A percentile compares a stretch with the other conserved stretches of the same genome.
Evolutionary conservation across 2,113 vertebrate genomes (phyloP).

Genomic region (Mirza zaza): DNA sequence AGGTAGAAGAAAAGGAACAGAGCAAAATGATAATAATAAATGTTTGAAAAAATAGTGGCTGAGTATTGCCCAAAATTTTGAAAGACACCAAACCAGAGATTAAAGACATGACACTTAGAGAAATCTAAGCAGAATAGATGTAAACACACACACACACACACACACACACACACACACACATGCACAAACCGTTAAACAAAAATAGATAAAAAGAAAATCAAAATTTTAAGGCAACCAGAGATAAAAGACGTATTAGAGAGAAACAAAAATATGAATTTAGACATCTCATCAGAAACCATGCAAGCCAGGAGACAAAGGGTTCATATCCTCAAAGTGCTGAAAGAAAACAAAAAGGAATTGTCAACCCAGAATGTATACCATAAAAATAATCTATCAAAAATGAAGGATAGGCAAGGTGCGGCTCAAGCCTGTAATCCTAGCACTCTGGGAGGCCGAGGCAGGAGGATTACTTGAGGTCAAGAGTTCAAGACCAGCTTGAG

Average conservation of each 20-base stretch:
- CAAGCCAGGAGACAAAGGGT: not conserved
- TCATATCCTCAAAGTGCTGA: not conserved
- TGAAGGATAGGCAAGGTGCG: no score
- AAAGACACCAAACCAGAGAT: not conserved
- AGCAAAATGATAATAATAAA: not conserved
- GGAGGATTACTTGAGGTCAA: no score
- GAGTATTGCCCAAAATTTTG: not conserved
- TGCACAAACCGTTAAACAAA: not conserved
- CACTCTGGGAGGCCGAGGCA: no score
- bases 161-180: no score
- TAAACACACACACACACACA: not conserved
- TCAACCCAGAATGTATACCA: not conserved
- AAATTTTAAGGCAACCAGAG: not conserved
- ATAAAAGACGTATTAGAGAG: not conserved
- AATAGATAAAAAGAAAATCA: not conserved
- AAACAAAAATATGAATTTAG: not conserved
- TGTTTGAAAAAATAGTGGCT: not conserved
- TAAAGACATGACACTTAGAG: not conserved
- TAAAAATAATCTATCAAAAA: not conserved
- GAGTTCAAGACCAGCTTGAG: no score
- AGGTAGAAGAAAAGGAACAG: not conserved
- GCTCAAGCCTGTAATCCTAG: no score
- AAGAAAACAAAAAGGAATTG: not conserved
- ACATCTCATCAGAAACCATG: not conserved
- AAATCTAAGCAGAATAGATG: not conserved